Evolutionary conservation across 2,113 vertebrate genomes (phyloP), one percentile per base, ranked within the genome.

Genomic region (Atlantisia rogersi): DNA sequence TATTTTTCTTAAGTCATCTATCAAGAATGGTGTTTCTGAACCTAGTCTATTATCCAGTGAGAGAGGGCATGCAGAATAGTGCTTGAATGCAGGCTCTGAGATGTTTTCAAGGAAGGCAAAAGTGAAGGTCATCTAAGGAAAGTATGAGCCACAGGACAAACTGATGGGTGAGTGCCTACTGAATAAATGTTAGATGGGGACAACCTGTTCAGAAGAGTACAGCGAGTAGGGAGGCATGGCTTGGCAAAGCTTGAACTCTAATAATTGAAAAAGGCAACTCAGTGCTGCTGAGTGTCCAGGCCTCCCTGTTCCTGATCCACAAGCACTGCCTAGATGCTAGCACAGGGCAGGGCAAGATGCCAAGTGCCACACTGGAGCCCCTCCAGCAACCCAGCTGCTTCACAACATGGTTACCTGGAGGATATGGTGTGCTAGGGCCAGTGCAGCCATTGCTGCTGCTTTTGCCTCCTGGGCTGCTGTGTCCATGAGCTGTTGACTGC

Each of bases 361-460:
- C 11, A 10, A 60, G 12, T 11, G 37, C 19, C 12, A 11, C 15
- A 3, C 0, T 40, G 74, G 39, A 84, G 29, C 25, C 15, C 50
- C 35, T 95, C 32, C 65, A 82, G 40, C 39, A 74, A 3, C 9
- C 19, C 44, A 16, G 24, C 8, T 81, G 32, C 55, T 70, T 82
- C 55, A 32, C 69, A 28, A 0, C 1, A 6, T 67, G 60, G 20
- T 81, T 26, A 13, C 14, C 44, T 42, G 56, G 31, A 73, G 68
- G 17, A 5, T 48, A 2, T 13, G 32, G 52, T 48, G 2, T 0
- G 0, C 22, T 58, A 39, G 52, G 46, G 31, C 52, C 21, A 3
- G 52, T 17, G 37, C 37, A 67, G 63, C 73, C 42, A 3, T 50
- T 26, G 2, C 31, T 18, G 32, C 58, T 63, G 75, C 40, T 20